Conservation (phyloP, 2,113 vertebrate species). For the Hippocampus comes region DNA sequence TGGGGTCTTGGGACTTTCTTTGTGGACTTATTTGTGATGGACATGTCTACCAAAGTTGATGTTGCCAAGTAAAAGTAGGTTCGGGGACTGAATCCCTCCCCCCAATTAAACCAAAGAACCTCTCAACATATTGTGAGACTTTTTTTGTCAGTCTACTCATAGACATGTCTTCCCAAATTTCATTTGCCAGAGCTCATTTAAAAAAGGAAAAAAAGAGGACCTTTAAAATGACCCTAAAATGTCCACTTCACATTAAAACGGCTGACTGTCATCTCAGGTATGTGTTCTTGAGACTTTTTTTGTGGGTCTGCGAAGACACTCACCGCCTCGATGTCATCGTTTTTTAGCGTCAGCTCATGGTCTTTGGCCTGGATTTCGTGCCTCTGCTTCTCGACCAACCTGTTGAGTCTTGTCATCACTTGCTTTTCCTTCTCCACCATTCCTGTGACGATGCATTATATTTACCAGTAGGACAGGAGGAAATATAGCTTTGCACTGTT, state of each 20-base stretch:
- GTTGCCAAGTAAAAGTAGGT: too few relatives aligned
- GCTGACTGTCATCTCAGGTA: too few relatives aligned
- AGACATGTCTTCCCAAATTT: too few relatives aligned
- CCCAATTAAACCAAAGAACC: too few relatives aligned
- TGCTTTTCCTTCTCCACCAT: constrained; percentile 84
- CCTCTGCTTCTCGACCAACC: constrained; percentile 86
- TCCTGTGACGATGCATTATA: constrained; percentile 54
- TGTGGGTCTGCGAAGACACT: constrained; percentile 41
- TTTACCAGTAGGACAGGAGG: neutral
- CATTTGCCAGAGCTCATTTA: too few relatives aligned
- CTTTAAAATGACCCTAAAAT: too few relatives aligned
- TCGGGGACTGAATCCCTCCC: too few relatives aligned
- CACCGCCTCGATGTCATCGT: constrained; percentile 86
- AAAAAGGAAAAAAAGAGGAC: too few relatives aligned
- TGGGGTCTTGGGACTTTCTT: neutral
- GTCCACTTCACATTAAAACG: neutral
- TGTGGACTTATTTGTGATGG: too few relatives aligned
- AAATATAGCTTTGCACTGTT: neutral
- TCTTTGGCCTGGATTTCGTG: constrained; percentile 90
- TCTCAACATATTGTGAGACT: too few relatives aligned
- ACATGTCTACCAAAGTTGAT: too few relatives aligned
- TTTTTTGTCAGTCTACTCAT: too few relatives aligned
- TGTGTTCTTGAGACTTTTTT: neutral
- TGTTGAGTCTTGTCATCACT: constrained; percentile 85
- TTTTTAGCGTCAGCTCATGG: constrained; percentile 80